A percentile compares a stretch with the other conserved stretches of the same genome.
Evolutionary conservation across 2,797 vertebrate species (phyloP).

Genomic region (Strix occidentalis): DNA sequence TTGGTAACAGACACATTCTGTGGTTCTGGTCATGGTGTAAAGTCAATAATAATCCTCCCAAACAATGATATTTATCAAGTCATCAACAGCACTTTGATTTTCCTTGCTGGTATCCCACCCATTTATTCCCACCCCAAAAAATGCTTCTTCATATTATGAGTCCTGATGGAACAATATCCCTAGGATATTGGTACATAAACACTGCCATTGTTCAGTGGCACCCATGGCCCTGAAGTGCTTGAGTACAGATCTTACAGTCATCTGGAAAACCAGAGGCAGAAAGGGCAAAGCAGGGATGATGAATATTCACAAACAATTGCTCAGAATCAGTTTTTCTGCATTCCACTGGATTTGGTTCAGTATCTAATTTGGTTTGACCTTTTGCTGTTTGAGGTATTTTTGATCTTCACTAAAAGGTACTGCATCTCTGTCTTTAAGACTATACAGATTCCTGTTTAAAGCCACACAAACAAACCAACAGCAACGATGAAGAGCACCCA

Average conservation of each 20-base stretch:
- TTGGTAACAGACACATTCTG: not conserved
- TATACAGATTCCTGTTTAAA: not conserved
- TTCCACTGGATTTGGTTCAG: not conserved
- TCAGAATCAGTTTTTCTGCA: not conserved
- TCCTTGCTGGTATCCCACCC: not conserved
- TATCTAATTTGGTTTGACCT: not conserved
- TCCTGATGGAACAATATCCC: not conserved
- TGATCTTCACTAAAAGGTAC: not conserved
- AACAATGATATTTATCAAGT: not conserved
- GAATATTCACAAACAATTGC: not conserved
- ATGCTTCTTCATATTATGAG: not conserved
- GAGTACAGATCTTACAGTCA: not conserved
- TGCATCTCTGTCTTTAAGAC: not conserved
- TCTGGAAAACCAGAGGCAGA: not conserved
- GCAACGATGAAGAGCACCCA: not conserved
- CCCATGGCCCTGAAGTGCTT: not conserved
- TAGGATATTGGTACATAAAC: not conserved
- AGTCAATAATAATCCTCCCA: not conserved
- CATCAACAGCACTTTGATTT: not conserved
- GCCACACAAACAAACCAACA: not conserved
- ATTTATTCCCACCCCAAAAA: not conserved
- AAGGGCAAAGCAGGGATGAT: not conserved
- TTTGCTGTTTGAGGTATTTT: not conserved
- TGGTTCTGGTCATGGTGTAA: not conserved
- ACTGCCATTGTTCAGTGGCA: not conserved